Conservation (phyloP, 2,113 vertebrate genomes). For the Malurus melanocephalus region DNA sequence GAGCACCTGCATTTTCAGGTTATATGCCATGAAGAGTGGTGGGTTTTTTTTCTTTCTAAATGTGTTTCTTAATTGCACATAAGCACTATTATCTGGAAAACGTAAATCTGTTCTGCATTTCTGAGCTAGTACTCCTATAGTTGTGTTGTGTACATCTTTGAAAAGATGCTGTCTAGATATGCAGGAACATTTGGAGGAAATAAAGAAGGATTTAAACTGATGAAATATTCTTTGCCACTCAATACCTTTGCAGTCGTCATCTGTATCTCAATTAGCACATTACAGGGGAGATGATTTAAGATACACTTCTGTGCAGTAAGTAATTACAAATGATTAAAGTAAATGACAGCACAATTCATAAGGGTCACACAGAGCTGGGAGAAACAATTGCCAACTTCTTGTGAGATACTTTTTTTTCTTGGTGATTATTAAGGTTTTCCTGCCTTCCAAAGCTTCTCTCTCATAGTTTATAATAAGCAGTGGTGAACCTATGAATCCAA, state of each 20-base stretch:
- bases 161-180: background rate
- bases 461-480: background rate
- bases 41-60: background rate
- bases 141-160: background rate
- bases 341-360: slow-evolving; percentile 19
- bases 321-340: slow-evolving; percentile 50
- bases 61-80: background rate
- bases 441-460: background rate
- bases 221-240: slow-evolving; percentile 25
- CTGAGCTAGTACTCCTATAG: background rate
- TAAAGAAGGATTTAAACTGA: background rate
- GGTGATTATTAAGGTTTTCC: background rate
- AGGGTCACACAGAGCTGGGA: background rate
- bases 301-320: slow-evolving; percentile 2
- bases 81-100: background rate
- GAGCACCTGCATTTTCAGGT: background rate
- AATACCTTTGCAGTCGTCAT: background rate
- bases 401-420: background rate
- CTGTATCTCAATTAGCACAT: slow-evolving; percentile 16
- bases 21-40: background rate
- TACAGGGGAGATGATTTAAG: background rate
- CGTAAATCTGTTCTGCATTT: background rate
- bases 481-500: background rate
- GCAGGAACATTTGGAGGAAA: background rate
- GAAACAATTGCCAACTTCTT: background rate